Conservation (phyloP, 2,797 vertebrate species). For the Rhynchotus rufescens region DNA sequence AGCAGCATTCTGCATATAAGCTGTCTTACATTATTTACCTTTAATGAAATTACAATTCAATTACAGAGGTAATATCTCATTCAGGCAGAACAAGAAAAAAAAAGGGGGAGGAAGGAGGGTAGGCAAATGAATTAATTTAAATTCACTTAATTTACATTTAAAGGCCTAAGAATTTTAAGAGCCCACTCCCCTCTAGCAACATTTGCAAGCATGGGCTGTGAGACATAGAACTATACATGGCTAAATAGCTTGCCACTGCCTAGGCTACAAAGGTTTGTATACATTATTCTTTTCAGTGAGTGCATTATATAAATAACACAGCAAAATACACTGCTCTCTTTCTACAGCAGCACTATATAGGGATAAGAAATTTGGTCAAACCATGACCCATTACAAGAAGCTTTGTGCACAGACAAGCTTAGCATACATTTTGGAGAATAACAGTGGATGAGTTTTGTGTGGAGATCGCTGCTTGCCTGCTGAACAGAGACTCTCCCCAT, state of each 20-base stretch:
- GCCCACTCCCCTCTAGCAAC: neutral
- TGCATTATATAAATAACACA: neutral
- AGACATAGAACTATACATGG: neutral
- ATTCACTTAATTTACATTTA: constrained; percentile 34
- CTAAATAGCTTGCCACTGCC: neutral
- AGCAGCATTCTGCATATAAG: neutral
- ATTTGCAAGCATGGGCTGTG: neutral
- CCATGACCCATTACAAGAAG: neutral
- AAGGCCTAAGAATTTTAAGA: constrained; percentile 16
- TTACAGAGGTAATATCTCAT: constrained; percentile 44
- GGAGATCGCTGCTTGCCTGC: neutral
- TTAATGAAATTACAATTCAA: constrained; percentile 40
- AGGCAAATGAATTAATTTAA: constrained; percentile 29
- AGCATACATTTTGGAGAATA: neutral
- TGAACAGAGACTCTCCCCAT: constrained; percentile 8
- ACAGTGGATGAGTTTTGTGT: neutral
- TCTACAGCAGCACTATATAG: neutral
- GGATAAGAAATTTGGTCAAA: neutral
- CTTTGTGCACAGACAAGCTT: neutral
- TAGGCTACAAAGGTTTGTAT: neutral
- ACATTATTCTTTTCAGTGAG: neutral
- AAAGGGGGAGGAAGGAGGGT: too few species aligned
- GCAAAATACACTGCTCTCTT: neutral
- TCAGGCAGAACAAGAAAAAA: constrained; percentile 28
- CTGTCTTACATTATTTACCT: constrained; percentile 58